Conservation (phyloP, 2,888 invertebrate species). For the Hermaeophaga mercurialis region DNA sequence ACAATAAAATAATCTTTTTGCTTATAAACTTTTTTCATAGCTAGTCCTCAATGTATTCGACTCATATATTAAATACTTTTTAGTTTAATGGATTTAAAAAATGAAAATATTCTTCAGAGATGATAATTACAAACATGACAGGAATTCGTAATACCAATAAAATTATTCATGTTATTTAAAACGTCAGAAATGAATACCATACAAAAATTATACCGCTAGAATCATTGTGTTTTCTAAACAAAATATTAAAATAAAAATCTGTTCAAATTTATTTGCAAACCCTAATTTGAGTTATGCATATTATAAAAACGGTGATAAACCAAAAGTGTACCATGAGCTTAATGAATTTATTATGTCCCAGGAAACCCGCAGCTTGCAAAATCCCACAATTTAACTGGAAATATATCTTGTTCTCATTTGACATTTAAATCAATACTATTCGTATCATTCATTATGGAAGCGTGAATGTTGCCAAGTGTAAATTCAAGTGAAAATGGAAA, state of each 20-base stretch:
- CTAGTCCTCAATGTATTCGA: too few species aligned
- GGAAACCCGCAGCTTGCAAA: slow-evolving; percentile 24
- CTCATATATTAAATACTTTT: too few species aligned
- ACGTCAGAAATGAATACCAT: too few species aligned
- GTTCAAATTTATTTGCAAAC: neutral
- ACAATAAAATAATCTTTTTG: too few species aligned
- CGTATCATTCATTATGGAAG: slow-evolving; percentile 28
- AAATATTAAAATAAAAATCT: neutral
- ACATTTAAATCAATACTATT: slow-evolving; percentile 27
- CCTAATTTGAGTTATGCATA: neutral
- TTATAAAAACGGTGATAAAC: slow-evolving; percentile 1
- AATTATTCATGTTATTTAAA: too few species aligned
- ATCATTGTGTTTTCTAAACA: too few species aligned
- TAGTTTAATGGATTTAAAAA: too few species aligned
- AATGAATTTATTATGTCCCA: slow-evolving; percentile 25
- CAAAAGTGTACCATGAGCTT: slow-evolving; percentile 9
- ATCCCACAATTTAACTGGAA: slow-evolving; percentile 27
- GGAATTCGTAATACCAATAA: too few species aligned
- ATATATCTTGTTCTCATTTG: slow-evolving; percentile 28
- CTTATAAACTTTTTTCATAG: too few species aligned
- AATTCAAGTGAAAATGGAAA: slow-evolving; percentile 24
- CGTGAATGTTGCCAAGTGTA: slow-evolving; percentile 28
- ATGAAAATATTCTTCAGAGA: too few species aligned
- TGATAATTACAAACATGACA: too few species aligned
- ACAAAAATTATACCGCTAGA: too few species aligned